Conservation (phyloP, 2,797 vertebrate species). For the Astyanax mexicanus region DNA sequence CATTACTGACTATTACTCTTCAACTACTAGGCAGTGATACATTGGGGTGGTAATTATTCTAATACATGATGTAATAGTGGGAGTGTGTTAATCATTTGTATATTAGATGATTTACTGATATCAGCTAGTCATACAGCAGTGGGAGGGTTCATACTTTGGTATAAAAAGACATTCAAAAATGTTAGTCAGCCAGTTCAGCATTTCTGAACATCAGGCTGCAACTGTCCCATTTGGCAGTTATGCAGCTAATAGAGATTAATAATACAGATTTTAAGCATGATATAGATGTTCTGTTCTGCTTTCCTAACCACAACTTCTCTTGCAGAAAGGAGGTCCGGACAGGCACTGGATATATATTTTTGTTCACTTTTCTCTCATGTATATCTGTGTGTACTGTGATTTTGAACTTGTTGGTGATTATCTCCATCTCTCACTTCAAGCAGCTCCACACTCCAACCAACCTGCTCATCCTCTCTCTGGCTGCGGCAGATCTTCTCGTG, state of each 20-base stretch:
- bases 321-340: background rate
- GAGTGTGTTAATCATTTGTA: background rate
- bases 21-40: too few species aligned
- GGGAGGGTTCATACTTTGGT: background rate
- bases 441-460: background rate
- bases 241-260: background rate
- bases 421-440: constrained; percentile 6
- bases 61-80: too few species aligned
- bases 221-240: background rate
- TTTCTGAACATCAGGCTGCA: background rate
- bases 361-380: background rate
- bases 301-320: background rate
- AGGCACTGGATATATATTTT: background rate
- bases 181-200: too few species aligned
- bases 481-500: background rate
- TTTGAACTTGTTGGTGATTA: constrained; percentile 3
- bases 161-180: background rate
- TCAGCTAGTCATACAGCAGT: background rate
- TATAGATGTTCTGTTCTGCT: background rate
- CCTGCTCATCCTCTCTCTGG: background rate
- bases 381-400: background rate
- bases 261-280: background rate
- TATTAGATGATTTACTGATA: background rate
- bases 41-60: too few species aligned
- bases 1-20: too few species aligned